These are phyloP conservation scores for Penaeus vannamei DNA, from an alignment of 1,140 invertebrate genomes.

Conservation along the genomic window DNA sequence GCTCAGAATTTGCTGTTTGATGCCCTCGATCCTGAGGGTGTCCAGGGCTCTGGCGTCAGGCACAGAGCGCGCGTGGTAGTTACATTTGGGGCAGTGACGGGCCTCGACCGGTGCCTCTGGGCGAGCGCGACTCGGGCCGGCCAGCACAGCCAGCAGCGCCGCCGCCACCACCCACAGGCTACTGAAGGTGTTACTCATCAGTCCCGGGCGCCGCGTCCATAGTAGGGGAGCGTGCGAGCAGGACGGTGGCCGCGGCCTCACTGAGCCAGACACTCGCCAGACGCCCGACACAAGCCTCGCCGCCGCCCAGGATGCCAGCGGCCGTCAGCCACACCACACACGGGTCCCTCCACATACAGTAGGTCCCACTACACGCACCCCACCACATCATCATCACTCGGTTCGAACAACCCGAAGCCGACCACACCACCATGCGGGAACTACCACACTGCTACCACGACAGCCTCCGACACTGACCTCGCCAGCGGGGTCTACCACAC, in stretches of 20 bases:
- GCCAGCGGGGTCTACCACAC: no score
- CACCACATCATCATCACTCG: not conserved
- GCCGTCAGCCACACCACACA: slow-evolving; percentile 1
- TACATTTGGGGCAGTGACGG: slow-evolving; percentile 65
- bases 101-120: slow-evolving; percentile 51
- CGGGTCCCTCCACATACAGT: no score
- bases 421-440: not conserved
- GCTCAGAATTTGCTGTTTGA: slow-evolving; percentile 83
- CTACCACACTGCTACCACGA: no score
- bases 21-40: slow-evolving; percentile 80
- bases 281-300: slow-evolving; percentile 38
- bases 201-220: slow-evolving; percentile 63
- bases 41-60: slow-evolving; percentile 71
- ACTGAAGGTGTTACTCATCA: slow-evolving; percentile 60
- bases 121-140: slow-evolving; percentile 45
- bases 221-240: slow-evolving; percentile 56
- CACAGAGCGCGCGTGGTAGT: slow-evolving; percentile 52
- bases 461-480: no score
- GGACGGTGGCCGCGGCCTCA: slow-evolving; percentile 59
- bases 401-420: not conserved
- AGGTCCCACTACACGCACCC: not conserved
- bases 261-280: slow-evolving; percentile 62
- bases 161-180: slow-evolving; percentile 64
- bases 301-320: slow-evolving; percentile 48
- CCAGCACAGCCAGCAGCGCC: slow-evolving; percentile 48